These are phyloP conservation scores for Trematomus bernacchii DNA, from an alignment of 2,797 vertebrate species.

Conservation along the genomic window DNA sequence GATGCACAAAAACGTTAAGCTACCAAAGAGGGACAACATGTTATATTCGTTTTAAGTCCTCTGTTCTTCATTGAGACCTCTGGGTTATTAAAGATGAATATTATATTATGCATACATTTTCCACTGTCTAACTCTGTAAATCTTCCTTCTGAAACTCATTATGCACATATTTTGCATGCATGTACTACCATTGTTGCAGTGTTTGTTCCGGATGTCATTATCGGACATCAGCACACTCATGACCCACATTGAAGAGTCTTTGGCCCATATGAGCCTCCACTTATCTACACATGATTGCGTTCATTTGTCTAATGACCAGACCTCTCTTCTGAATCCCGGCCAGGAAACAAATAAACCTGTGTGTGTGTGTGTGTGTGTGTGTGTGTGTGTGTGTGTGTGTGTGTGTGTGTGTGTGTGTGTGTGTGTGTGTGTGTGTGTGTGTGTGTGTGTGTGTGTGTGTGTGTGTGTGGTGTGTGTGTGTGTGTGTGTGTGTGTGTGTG, in stretches of 20 bases:
- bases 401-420: no score
- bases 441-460: no score
- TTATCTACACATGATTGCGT: constrained; percentile 67
- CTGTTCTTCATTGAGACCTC: neutral
- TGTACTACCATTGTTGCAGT: neutral
- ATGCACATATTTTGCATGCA: neutral
- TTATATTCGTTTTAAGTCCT: neutral
- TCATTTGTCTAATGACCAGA: constrained; percentile 74
- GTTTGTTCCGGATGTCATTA: constrained; percentile 43
- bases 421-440: neutral
- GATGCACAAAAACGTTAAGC: neutral
- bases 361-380: neutral
- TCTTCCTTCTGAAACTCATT: neutral
- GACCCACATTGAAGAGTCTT: constrained; percentile 62
- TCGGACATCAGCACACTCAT: constrained; percentile 50
- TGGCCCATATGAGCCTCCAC: constrained; percentile 55
- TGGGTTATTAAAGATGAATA: neutral
- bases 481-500: constrained; percentile 1
- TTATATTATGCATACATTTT: neutral
- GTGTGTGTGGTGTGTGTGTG: neutral
- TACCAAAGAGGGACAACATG: neutral
- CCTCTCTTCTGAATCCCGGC: constrained; percentile 54
- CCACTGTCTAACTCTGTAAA: no score
- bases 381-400: constrained; percentile 6
- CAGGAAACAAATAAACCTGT: constrained; percentile 51